Evolutionary conservation across 2,113 vertebrate genomes (phyloP), one percentile per base, ranked within the genome.

Genomic region (Psilopogon haemacephalus): DNA sequence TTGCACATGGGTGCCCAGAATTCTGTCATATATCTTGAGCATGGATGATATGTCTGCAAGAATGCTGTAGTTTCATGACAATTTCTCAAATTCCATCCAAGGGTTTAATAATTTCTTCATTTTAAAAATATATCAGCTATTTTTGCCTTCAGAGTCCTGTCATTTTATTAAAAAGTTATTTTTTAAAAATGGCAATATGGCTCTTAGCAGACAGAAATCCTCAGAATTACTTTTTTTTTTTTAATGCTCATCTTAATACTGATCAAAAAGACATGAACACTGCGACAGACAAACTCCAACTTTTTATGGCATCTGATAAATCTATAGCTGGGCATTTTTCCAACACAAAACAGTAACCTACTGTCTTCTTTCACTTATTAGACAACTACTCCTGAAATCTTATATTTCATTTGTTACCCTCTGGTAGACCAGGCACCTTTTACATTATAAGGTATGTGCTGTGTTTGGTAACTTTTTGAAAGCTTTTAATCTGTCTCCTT

Each of bases 1-100:
- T 96, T 91, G 79, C 81, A 68, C 10, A 33, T 65, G 87, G 75
- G 82, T 94, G 84, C 48, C 16, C 62, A 58, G 86, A 90, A 75
- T 85, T 56, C 23, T 70, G 50, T 80, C 79, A 91, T 93, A 74
- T 91, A 95, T 96, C 96, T 94, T 92, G 5, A 86, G 42, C 64
- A 65, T 33, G 75, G 75, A 91, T 0, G 3, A 85, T 89, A 91
- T 8, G 33, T 93, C 80, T 89, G 86, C 55, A 75, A 71, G 63
- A 93, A 93, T 72, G 65, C 65, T 78, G 80, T 33, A 84, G 80
- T 78, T 90, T 92, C 80, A 81, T 24, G 70, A 90, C 86, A 72
- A 15, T 93, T 84, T 88, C 87, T 88, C 86, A 92, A 86, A 92
- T 92, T 88, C 73, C 65, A 76, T 86, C 89, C 62, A 79, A 30